Conservation (phyloP, 2,113 vertebrate species). For the Spea multiplicata region DNA sequence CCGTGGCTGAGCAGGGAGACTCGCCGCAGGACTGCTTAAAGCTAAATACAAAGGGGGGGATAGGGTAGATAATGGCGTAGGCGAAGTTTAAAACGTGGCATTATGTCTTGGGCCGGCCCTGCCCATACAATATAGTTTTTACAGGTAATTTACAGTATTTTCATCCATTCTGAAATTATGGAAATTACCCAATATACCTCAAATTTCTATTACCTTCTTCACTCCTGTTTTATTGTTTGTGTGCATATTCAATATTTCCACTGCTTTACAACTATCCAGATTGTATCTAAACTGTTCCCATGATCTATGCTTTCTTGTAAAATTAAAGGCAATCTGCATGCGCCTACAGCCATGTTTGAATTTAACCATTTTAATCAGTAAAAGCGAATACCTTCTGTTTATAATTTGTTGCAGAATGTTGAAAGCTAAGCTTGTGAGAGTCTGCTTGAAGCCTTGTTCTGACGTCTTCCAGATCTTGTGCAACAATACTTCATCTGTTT, state of each 20-base stretch:
- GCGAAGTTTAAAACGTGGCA: no score
- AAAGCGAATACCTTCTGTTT: constrained; percentile 17
- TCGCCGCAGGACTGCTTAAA: no score
- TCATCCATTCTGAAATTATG: no score
- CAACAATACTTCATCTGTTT: constrained; percentile 14
- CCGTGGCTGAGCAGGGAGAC: no score
- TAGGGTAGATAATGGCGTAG: no score
- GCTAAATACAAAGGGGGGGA: no score
- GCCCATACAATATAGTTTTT: no score
- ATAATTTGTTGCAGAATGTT: constrained; percentile 36
- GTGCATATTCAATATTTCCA: background rate
- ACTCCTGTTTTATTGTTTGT: background rate
- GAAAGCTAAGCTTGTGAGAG: background rate
- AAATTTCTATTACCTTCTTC: background rate
- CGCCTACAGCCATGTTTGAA: constrained; percentile 7
- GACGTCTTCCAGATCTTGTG: constrained; percentile 10
- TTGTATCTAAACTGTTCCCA: constrained; percentile 26
- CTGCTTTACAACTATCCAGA: constrained; percentile 11
- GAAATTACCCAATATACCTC: background rate
- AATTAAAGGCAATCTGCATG: background rate
- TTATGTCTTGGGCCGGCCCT: no score
- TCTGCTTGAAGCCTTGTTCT: constrained; percentile 12
- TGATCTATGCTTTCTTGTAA: constrained; percentile 15
- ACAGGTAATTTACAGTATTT: no score
- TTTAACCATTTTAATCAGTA: constrained; percentile 25